phyloP scores from a whole-genome alignment of 2,888 invertebrate species.

The Drosophila sordidapex region DNA sequence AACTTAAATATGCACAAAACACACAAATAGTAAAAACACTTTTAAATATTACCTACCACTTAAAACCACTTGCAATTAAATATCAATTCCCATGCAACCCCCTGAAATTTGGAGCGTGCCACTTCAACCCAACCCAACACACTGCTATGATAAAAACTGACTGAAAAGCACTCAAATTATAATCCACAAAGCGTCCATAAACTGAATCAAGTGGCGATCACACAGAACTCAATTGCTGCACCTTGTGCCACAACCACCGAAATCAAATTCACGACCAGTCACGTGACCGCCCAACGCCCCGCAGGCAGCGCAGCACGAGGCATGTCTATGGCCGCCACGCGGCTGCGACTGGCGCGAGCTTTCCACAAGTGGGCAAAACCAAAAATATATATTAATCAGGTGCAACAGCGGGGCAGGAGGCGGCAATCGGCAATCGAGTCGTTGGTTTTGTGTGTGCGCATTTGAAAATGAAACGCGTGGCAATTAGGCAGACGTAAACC shows the following conservation, averaged over 20 bases:
- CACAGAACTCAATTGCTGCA: constrained; percentile 23
- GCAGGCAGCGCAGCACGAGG: constrained; percentile 39
- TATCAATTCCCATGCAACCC: constrained; percentile 13
- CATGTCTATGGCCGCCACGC: constrained; percentile 49
- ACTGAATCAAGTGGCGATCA: constrained; percentile 58
- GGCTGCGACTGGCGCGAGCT: constrained; percentile 37
- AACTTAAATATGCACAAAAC: background rate
- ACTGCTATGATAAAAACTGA: constrained; percentile 22
- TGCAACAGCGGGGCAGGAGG: constrained; percentile 33
- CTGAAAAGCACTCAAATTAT: constrained; percentile 55
- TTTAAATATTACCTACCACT: background rate
- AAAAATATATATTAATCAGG: constrained; percentile 49
- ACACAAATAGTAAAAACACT: background rate
- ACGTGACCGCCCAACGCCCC: constrained; percentile 67
- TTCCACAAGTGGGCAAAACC: constrained; percentile 38
- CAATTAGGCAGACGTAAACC: constrained; percentile 57
- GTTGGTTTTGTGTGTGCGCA: constrained; percentile 16
- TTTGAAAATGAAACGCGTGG: constrained; percentile 64
- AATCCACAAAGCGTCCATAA: constrained; percentile 42
- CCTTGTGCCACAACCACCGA: constrained; percentile 26
- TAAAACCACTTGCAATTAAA: constrained; percentile 24
- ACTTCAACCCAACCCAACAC: background rate
- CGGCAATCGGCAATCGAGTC: constrained; percentile 8
- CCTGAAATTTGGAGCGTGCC: constrained; percentile 37
- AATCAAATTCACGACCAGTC: constrained; percentile 42